Evolutionary conservation across 2,113 vertebrate genomes (phyloP), one percentile per base, ranked within the genome.

Genomic region (Rafetus swinhoei): DNA sequence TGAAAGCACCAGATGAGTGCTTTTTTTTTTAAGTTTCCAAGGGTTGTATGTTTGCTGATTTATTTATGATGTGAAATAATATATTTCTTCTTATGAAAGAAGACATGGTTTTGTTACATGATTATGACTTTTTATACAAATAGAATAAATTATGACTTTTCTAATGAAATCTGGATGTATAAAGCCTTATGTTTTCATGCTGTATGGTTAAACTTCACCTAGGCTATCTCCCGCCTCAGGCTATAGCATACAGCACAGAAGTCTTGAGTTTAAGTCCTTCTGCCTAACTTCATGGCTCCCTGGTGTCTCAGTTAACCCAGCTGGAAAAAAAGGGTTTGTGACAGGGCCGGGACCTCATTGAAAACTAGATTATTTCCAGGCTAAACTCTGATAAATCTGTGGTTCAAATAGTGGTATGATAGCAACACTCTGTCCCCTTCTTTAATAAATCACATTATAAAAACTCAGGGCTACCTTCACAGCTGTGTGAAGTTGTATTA

Each of bases 61-160:
- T 98, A 98, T 98, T 98, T 98, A 98, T 98, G 96, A 98, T 96
- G 97, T 97, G 97, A 98, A 98, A 98, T 98, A 98, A 98, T 98
- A 98, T 98, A 98, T 98, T 98, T 98, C 97, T 98, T 98, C 98
- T 97, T 98, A 95, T 80, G 84, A 96, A 96, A 97, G 97, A 98
- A 98, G 97, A 97, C 89, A 81, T 97, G 97, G 90, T 98, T 98
- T 98, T 98, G 97, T 98, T 98, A 98, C 91, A 39, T 97, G 97
- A 98, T 94, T 97, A 98, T 97, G 95, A 97, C 96, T 96, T 98
- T 98, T 98, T 98, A 98, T 98, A 98, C 98, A 81, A 96, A 92
- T 6, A 85, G 97, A 98, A 98, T 98, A 98, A 98, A 98, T 98
- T 98, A 98, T 98, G 98, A 59, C 92, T 92, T 98, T 98, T 98